A percentile compares a stretch with the other conserved stretches of the same genome.
Conservation (phyloP, 2,113 vertebrate species). For the Pongo abelii region DNA sequence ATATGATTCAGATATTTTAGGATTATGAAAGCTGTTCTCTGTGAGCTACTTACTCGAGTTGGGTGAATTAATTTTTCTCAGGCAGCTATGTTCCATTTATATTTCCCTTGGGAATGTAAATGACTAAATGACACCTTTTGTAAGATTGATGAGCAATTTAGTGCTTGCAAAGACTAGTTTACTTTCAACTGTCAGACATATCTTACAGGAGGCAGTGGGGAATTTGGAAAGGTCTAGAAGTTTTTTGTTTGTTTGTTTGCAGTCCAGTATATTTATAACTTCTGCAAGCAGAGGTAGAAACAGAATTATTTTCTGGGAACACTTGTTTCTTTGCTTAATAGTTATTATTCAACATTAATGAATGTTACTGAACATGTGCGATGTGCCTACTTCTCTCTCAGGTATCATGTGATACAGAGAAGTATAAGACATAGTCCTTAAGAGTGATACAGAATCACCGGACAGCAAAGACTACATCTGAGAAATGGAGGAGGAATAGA, state of each 20-base stretch:
- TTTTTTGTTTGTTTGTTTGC: background rate
- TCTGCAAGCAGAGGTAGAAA: background rate
- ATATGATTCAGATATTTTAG: background rate
- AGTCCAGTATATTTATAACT: background rate
- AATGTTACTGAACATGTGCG: background rate
- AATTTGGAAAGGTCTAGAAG: slow-evolving; percentile 29
- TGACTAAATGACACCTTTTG: slow-evolving; percentile 50
- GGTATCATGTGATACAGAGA: background rate
- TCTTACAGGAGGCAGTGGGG: background rate
- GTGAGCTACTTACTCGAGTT: background rate
- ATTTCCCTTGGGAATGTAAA: slow-evolving; percentile 49
- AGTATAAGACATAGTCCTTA: background rate
- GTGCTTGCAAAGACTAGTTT: slow-evolving; percentile 45
- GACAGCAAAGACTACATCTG: background rate
- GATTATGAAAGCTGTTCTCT: background rate
- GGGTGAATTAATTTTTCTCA: slow-evolving; percentile 16
- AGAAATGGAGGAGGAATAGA: background rate
- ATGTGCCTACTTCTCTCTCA: background rate
- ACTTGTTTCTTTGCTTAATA: background rate
- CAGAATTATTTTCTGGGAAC: background rate
- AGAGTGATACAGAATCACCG: background rate
- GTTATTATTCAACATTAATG: background rate
- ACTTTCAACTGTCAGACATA: background rate
- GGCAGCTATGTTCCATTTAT: slow-evolving; percentile 15
- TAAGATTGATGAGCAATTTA: slow-evolving; percentile 37